phyloP scores from a whole-genome alignment of 2,888 invertebrate species.

The Lutraria lutraria region DNA sequence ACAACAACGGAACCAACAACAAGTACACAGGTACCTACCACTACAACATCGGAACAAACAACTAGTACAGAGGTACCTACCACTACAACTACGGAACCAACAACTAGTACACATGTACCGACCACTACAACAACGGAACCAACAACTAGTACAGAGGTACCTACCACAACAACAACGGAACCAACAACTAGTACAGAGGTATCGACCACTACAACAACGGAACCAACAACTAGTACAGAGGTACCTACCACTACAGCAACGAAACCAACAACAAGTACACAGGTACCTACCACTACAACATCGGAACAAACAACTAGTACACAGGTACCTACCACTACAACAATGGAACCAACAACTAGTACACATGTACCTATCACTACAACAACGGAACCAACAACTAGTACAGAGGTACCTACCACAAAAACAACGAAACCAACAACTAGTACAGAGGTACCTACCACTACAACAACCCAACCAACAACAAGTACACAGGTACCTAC shows the following conservation, averaged over 20 bases:
- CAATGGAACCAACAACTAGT: background rate
- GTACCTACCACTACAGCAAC: background rate
- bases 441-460: background rate
- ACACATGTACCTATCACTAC: background rate
- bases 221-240: background rate
- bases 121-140: background rate
- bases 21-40: background rate
- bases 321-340: background rate
- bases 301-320: background rate
- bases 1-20: background rate
- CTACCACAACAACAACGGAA: background rate
- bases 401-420: background rate
- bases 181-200: background rate
- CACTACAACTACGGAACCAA: background rate
- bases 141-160: background rate
- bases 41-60: background rate
- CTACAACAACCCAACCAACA: background rate
- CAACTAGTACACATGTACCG: background rate
- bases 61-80: background rate
- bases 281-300: background rate
- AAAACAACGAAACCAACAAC: background rate
- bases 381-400: background rate
- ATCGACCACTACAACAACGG: background rate
- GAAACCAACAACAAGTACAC: background rate
- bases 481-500: background rate